Percentiles rank a stretch among this genome's conserved stretches.
These are phyloP conservation scores for Eupithecia tripunctaria DNA, from an alignment of 2,888 invertebrate species.

Conservation along the genomic window DNA sequence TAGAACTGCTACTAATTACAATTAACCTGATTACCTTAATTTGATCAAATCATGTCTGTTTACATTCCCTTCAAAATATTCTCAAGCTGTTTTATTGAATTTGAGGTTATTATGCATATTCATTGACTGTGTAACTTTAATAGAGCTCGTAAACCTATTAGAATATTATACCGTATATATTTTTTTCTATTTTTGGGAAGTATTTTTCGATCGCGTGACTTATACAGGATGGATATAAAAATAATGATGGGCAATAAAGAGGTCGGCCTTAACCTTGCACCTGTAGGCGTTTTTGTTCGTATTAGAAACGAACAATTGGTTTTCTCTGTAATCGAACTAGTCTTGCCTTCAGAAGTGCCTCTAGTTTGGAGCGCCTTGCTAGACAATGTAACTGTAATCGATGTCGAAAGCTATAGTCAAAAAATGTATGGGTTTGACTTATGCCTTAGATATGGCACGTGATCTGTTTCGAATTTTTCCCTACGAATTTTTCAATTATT, in stretches of 20 bases:
- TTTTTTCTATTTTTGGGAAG: conserved; percentile 23
- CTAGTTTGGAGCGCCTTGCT: no score
- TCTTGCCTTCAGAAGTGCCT: neutral
- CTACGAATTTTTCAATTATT: no score
- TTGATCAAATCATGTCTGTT: conserved; percentile 33
- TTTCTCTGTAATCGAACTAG: neutral
- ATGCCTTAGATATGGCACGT: no score
- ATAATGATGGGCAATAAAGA: conserved; percentile 24
- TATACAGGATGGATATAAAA: conserved; percentile 20
- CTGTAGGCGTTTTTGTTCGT: conserved; percentile 11
- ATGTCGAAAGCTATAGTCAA: no score
- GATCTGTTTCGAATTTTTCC: no score
- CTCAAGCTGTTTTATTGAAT: conserved; percentile 42
- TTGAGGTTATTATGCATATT: conserved; percentile 42
- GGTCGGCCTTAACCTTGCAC: conserved; percentile 9
- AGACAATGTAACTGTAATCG: no score
- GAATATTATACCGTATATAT: conserved; percentile 37
- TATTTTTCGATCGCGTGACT: conserved; percentile 48
- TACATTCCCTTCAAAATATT: conserved; percentile 40
- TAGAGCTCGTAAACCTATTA: conserved; percentile 42
- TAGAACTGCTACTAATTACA: conserved; percentile 27
- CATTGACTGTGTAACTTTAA: conserved; percentile 43
- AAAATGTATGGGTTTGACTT: no score
- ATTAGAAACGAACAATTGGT: neutral
- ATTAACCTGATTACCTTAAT: conserved; percentile 35